Evolutionary conservation across 2,888 invertebrate species (phyloP).

Genomic region (Lithophane semibrunnea): DNA sequence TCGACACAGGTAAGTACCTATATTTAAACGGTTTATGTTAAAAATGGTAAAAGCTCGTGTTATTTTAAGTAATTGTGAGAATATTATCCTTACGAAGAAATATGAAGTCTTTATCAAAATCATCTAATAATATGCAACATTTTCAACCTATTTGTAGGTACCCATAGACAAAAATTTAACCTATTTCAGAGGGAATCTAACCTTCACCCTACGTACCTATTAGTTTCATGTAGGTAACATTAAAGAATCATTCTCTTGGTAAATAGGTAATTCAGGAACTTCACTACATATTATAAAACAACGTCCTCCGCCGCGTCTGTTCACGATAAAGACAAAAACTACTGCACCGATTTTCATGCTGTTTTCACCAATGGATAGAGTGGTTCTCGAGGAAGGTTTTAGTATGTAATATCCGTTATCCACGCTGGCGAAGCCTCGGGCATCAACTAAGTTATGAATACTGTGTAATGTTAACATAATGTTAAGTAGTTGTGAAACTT

Average conservation of each 20-base stretch:
- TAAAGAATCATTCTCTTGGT: not conserved
- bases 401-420: too few species aligned
- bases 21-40: constrained; percentile 7
- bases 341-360: too few species aligned
- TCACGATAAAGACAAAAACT: too few species aligned
- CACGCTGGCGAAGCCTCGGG: too few species aligned
- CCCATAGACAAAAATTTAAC: not conserved
- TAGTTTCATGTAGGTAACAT: not conserved
- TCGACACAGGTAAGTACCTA: not conserved
- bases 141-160: not conserved
- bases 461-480: not conserved
- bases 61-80: not conserved
- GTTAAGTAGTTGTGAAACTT: not conserved
- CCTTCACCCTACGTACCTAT: too few species aligned
- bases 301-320: too few species aligned
- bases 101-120: not conserved
- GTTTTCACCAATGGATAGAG: too few species aligned
- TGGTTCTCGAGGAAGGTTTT: too few species aligned
- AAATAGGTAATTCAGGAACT: not conserved
- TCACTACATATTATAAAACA: not conserved
- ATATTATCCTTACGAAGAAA: not conserved
- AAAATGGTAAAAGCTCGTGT: not conserved
- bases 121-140: not conserved
- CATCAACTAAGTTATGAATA: too few species aligned
- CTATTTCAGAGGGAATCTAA: not conserved